phyloP scores from a whole-genome alignment of 1,140 invertebrate species.

The Mactra quadrangularis region DNA sequence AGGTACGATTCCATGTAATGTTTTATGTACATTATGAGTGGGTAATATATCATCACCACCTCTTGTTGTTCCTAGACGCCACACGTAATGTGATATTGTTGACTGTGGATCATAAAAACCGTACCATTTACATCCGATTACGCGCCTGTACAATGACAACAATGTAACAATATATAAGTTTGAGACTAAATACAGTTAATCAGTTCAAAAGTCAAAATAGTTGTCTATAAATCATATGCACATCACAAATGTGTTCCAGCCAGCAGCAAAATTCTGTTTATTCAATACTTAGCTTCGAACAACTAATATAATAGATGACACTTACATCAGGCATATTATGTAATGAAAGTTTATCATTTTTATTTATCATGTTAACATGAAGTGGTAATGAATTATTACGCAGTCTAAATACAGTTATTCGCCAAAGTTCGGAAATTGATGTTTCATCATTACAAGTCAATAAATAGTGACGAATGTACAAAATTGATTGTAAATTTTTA shows the following conservation, averaged over 20 bases:
- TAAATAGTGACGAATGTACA: too few relatives aligned
- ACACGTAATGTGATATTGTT: constrained; percentile 63
- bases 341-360: background rate
- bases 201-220: too few relatives aligned
- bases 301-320: too few relatives aligned
- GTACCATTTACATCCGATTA: constrained; percentile 63
- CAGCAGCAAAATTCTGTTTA: too few relatives aligned
- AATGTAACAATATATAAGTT: too few relatives aligned
- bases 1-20: constrained; percentile 23
- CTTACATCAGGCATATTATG: background rate
- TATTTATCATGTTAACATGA: background rate
- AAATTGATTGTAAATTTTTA: too few relatives aligned
- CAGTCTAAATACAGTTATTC: background rate
- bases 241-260: too few relatives aligned
- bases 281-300: too few relatives aligned
- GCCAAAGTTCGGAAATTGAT: too few relatives aligned
- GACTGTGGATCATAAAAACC: constrained; percentile 69
- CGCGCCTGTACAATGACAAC: constrained; percentile 56
- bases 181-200: too few relatives aligned
- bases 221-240: too few relatives aligned
- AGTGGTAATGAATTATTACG: background rate
- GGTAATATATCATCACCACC: constrained; percentile 64
- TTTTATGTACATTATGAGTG: constrained; percentile 38
- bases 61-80: constrained; percentile 65
- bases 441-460: too few relatives aligned